Conservation (phyloP, 2,113 vertebrate species). For the Xenopus borealis region DNA sequence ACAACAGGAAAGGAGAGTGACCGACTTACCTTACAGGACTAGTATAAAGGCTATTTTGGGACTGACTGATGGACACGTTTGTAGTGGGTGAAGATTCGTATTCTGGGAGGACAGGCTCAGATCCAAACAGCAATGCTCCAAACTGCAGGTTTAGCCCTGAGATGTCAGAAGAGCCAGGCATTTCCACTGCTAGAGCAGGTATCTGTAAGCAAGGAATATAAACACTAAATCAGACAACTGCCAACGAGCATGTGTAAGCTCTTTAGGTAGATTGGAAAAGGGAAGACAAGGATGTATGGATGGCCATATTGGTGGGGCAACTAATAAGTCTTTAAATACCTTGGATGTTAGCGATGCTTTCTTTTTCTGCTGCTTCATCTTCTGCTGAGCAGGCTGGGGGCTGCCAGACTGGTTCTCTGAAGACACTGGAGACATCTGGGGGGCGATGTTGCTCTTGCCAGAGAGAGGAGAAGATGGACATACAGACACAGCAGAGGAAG, state of each 20-base stretch:
- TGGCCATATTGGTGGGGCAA: too few relatives aligned
- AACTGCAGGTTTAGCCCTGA: slow-evolving; percentile 94
- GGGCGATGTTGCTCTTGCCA: slow-evolving; percentile 66
- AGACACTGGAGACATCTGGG: slow-evolving; percentile 87
- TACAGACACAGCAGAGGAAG: slow-evolving; percentile 65
- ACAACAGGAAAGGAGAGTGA: too few relatives aligned
- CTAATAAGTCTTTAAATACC: slow-evolving; percentile 56
- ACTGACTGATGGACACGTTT: slow-evolving; percentile 68
- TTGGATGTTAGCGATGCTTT: slow-evolving; percentile 88
- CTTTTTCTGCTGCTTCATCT: slow-evolving; percentile 93
- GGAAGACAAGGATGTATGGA: too few relatives aligned
- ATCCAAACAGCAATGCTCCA: slow-evolving; percentile 93
- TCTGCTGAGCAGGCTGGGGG: slow-evolving; percentile 92
- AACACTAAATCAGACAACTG: background rate
- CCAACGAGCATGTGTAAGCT: too few relatives aligned
- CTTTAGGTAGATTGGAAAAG: too few relatives aligned
- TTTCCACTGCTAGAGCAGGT: slow-evolving; percentile 90
- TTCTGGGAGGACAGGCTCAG: slow-evolving; percentile 88
- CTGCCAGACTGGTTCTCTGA: slow-evolving; percentile 90
- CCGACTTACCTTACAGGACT: slow-evolving; percentile 80
- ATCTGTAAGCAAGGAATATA: slow-evolving; percentile 66
- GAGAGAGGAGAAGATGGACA: slow-evolving; percentile 74
- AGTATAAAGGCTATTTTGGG: slow-evolving; percentile 87
- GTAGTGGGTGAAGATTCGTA: slow-evolving; percentile 81
- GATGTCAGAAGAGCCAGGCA: slow-evolving; percentile 92